Percentiles rank a stretch among this genome's conserved stretches.
Evolutionary conservation across 2,797 vertebrate species (phyloP).

Genomic region (Scomberomorus guttatus): DNA sequence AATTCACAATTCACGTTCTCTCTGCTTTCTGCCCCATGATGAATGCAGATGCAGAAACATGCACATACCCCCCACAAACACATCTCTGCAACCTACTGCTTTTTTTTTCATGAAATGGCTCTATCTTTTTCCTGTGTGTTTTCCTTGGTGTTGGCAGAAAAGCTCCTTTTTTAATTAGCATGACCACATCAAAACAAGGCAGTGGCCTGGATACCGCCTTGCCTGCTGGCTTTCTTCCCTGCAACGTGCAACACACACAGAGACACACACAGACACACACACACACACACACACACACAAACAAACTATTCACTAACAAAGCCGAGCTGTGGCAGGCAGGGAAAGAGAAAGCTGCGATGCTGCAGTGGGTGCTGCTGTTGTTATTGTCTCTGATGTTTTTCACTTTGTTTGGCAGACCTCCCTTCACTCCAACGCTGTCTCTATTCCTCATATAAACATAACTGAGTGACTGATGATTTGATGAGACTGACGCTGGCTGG

Average conservation of each 20-base stretch:
- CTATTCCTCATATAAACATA: slow-evolving; percentile 66
- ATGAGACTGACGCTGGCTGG: slow-evolving; percentile 60
- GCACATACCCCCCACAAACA: neutral
- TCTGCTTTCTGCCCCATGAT: slow-evolving; percentile 20
- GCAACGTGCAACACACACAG: slow-evolving; percentile 58
- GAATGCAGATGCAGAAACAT: slow-evolving; percentile 34
- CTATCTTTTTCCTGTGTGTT: slow-evolving; percentile 47
- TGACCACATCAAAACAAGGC: slow-evolving; percentile 83
- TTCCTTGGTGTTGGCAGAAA: slow-evolving; percentile 72
- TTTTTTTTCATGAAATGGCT: slow-evolving; percentile 57
- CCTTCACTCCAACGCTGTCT: slow-evolving; percentile 63
- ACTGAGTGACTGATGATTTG: slow-evolving; percentile 73
- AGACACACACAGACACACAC: slow-evolving; percentile 30
- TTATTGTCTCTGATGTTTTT: slow-evolving; percentile 80
- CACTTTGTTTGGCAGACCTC: slow-evolving; percentile 79
- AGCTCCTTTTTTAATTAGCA: slow-evolving; percentile 77
- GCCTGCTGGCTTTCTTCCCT: slow-evolving; percentile 77
- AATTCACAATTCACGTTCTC: slow-evolving; percentile 25
- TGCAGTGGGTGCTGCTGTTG: slow-evolving; percentile 71
- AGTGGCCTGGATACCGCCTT: slow-evolving; percentile 79
- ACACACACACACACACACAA: slow-evolving; percentile 47
- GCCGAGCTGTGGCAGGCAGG: slow-evolving; percentile 70
- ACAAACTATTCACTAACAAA: slow-evolving; percentile 75
- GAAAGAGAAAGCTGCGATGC: slow-evolving; percentile 62
- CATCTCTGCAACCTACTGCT: slow-evolving; percentile 37